phyloP scores from a whole-genome alignment of 2,888 invertebrate genomes.

The Cosmorhoe ocellata region DNA sequence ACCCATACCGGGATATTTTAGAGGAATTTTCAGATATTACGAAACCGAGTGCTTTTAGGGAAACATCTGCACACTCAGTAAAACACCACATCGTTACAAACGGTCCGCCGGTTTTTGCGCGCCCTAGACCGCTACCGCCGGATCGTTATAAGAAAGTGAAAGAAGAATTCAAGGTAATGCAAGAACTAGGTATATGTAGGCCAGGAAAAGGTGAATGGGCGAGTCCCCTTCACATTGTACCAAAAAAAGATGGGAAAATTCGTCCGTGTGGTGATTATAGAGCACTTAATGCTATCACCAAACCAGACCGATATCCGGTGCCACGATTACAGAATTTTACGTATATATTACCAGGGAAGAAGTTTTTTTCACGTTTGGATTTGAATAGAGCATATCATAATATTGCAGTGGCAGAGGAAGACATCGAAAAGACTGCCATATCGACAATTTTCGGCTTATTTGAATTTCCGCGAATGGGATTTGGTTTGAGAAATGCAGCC shows the following conservation, averaged over 20 bases:
- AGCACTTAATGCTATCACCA: not conserved
- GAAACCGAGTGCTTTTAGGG: conserved; percentile 29
- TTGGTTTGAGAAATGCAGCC: not conserved
- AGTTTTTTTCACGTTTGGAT: not conserved
- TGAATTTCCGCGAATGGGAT: not conserved
- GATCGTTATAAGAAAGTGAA: conserved; percentile 44
- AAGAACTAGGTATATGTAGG: conserved; percentile 48
- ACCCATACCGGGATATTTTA: conserved; percentile 1
- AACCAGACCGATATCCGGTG: not conserved
- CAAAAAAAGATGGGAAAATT: conserved; percentile 33
- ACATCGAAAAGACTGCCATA: not conserved
- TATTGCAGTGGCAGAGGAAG: not conserved
- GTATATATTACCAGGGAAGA: not conserved
- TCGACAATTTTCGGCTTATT: not conserved
- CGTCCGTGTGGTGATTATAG: conserved; percentile 2
- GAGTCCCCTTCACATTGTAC: conserved; percentile 38
- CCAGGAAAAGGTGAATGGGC: conserved; percentile 58
- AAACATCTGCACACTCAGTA: conserved; percentile 26
- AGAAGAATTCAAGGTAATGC: conserved; percentile 45
- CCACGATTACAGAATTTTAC: not conserved
- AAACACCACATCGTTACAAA: conserved; percentile 45
- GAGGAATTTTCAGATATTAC: conserved; percentile 30
- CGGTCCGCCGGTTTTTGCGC: conserved; percentile 46
- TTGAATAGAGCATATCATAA: not conserved
- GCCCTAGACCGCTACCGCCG: conserved; percentile 46